Percentiles rank a stretch among this genome's conserved stretches.
phyloP scores from a whole-genome alignment of 2,888 invertebrate species.

The Arrhopalites spinosus region DNA sequence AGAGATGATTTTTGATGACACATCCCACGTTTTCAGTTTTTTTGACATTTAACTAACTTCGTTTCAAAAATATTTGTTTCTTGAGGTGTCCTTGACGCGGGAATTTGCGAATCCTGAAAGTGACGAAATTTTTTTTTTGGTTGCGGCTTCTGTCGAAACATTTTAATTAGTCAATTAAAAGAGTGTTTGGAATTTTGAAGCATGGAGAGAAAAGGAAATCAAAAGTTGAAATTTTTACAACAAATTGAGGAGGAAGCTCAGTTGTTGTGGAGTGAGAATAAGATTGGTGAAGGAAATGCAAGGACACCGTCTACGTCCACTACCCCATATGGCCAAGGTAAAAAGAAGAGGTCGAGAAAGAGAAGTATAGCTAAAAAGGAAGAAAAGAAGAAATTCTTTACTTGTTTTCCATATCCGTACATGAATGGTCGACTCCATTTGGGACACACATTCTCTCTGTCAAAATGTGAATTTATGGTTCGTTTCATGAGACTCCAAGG shows the following conservation, averaged over 20 bases:
- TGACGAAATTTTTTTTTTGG: no score
- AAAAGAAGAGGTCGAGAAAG: constrained; percentile 8
- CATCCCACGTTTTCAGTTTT: no score
- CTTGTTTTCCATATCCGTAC: constrained; percentile 97
- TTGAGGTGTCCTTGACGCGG: no score
- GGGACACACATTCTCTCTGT: constrained; percentile 95
- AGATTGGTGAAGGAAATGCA: constrained; percentile 83
- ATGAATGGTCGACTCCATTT: constrained; percentile 99
- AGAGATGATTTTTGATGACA: no score
- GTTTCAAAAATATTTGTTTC: no score
- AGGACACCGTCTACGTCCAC: constrained; percentile 57
- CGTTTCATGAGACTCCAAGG: constrained; percentile 92
- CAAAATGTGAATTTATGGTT: constrained; percentile 79
- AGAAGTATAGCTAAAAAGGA: not conserved
- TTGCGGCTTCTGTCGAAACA: not conserved
- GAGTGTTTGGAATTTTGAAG: not conserved
- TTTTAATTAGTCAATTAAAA: no score
- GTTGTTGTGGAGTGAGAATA: constrained; percentile 79
- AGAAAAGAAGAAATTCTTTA: constrained; percentile 73
- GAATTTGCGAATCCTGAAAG: no score
- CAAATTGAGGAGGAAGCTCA: constrained; percentile 87
- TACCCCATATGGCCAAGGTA: not conserved
- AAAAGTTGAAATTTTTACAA: constrained; percentile 90
- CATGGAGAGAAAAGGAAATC: constrained; percentile 85
- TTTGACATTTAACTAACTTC: no score